These are phyloP conservation scores for Butastur rufipennis DNA, from an alignment of 2,113 vertebrate species.

Conservation along the genomic window DNA sequence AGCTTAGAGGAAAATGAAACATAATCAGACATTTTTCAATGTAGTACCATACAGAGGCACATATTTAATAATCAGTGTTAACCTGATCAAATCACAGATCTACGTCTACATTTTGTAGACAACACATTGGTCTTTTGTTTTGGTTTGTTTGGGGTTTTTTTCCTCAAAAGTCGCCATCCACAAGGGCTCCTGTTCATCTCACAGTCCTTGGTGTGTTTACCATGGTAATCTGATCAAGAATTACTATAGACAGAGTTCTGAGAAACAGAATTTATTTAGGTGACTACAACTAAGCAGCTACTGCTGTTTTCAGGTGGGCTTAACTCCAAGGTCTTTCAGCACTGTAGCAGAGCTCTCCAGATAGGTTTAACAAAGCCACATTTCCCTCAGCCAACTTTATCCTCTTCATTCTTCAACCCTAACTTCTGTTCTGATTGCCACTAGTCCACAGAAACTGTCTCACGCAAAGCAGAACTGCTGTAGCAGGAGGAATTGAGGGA, in stretches of 20 bases:
- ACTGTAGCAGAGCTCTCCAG: not conserved
- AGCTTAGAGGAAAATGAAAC: not conserved
- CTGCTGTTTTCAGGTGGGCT: not conserved
- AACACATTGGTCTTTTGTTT: accelerated
- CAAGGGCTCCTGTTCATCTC: not conserved
- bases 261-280: not conserved
- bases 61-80: not conserved
- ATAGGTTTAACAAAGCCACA: not conserved
- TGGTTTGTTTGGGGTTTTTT: accelerated
- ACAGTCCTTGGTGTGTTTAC: not conserved
- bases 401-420: not conserved
- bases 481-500: not conserved
- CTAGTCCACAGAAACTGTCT: not conserved
- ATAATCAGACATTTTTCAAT: not conserved
- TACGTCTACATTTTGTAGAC: not conserved
- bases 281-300: not conserved
- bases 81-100: not conserved
- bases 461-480: not conserved
- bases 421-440: not conserved
- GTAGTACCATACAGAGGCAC: not conserved
- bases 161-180: not conserved
- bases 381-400: not conserved
- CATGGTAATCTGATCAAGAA: not conserved
- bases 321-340: not conserved
- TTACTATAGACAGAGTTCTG: not conserved